Evolutionary conservation across 2,888 invertebrate genomes (phyloP).

Genomic region (Cheilosia vulpina): DNA sequence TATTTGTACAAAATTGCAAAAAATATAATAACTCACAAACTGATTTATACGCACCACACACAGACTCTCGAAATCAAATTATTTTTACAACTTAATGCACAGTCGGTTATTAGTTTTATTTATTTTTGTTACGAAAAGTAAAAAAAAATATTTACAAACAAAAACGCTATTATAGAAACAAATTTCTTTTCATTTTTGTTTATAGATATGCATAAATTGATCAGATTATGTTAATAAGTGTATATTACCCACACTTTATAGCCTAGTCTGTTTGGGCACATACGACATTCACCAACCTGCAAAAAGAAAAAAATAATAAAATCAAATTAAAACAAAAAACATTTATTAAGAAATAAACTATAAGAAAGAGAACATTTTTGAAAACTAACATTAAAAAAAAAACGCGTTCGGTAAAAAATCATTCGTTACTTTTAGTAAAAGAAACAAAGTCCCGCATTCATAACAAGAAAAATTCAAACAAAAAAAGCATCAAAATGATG

Average conservation of each 20-base stretch:
- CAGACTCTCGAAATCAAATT: background rate
- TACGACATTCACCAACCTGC: conserved; percentile 84
- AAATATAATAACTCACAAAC: conserved; percentile 43
- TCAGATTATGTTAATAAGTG: conserved; percentile 79
- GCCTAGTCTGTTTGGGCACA: conserved; percentile 80
- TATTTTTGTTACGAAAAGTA: background rate
- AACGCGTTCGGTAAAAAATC: conserved; percentile 58
- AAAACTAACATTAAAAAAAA: conserved; percentile 65
- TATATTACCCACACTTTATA: conserved; percentile 73
- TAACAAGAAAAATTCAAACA: conserved; percentile 66
- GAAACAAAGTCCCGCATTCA: conserved; percentile 52
- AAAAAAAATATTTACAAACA: conserved; percentile 15
- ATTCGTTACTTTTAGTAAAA: conserved; percentile 59
- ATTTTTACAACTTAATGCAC: conserved; percentile 54
- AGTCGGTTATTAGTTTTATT: conserved; percentile 49
- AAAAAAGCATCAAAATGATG: conserved; percentile 83
- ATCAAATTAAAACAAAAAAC: conserved; percentile 72
- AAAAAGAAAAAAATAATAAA: conserved; percentile 74
- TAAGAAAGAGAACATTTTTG: conserved; percentile 48
- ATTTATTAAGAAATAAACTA: conserved; percentile 50
- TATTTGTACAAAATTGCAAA: conserved; percentile 41
- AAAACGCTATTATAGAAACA: conserved; percentile 60
- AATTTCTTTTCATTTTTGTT: conserved; percentile 63
- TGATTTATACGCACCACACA: conserved; percentile 46
- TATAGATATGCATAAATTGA: conserved; percentile 80